Base-by-base conservation (phyloP, 2,797 vertebrate genomes). In the Diplodus sargus region DNA sequence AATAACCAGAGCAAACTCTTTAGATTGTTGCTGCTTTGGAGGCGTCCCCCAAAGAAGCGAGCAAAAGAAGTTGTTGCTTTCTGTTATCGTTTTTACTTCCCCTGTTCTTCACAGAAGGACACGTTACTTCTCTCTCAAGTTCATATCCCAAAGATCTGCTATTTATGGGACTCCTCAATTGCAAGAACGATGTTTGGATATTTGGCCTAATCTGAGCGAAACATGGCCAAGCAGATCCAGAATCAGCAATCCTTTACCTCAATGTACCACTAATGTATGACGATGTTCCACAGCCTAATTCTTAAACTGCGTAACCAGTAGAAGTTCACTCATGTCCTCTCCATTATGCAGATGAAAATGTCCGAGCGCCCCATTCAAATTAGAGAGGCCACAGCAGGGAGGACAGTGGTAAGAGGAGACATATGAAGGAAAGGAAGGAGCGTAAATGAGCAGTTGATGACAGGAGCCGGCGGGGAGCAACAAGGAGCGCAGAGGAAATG, bases 401-500 rank as follows among this genome's bases (percentile, higher is more conserved):
- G 54, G 16, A 34, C 25, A 20, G 39, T 2, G 15, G 51, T 6
- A 18, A 45, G 23, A 34, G 2, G 20, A 42, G n/a, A 42, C 18
- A 76, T 45, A 43, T 53, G 61, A 48, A n/a, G 8, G 34, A 28
- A 9, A 23, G 14, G 10, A 52, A 12, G 15, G 34, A 58, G 14
- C 30, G 62, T 6, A 8, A 69, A 67, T 48, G 57, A 76, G 47
- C 42, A 53, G 61, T n/a, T 18, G 45, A 70, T 67, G 75, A 53
- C 64, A 15, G 59, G 22, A 51, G 52, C 3, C 43, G 14, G 49
- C 54, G 28, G 20, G 23, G 20, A 45, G 51, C 42, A 15, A 45
- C 7, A 2, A 4, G 57, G 54, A 52, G 56, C 43, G 53, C 58
- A 74, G 59, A 79, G 81, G 83, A 88, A 69, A 88, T 77, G 76